Evolutionary conservation across 2,113 vertebrate genomes (phyloP).

Genomic region (Notechis scutatus): DNA sequence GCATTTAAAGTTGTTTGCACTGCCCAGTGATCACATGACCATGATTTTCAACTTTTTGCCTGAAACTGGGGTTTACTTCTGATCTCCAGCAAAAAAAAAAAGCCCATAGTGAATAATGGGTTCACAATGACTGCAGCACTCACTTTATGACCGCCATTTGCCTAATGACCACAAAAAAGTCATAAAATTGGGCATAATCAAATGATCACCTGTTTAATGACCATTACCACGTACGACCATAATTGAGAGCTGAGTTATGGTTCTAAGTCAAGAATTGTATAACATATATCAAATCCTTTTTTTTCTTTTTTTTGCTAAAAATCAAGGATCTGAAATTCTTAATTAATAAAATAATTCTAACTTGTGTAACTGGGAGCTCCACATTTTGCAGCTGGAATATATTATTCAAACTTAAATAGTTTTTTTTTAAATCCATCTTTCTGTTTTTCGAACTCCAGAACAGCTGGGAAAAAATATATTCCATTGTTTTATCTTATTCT

Average conservation of each 20-base stretch:
- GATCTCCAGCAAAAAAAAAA: not conserved
- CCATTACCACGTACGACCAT: not conserved
- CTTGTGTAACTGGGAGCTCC: not conserved
- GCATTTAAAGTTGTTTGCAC: not conserved
- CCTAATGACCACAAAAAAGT: not conserved
- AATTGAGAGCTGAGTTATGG: not conserved
- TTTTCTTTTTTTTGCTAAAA: not conserved
- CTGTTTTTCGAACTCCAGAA: not conserved
- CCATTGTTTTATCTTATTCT: not conserved
- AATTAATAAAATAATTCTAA: not conserved
- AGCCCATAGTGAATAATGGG: not conserved
- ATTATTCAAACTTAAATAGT: not conserved
- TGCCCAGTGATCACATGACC: not conserved
- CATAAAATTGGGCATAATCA: not conserved
- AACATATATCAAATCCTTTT: not conserved
- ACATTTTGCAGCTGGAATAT: not conserved
- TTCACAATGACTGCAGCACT: not conserved
- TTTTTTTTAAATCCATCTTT: not conserved
- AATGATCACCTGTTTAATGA: not conserved
- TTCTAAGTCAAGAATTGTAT: not conserved
- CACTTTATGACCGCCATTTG: not conserved
- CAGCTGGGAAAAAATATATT: not conserved
- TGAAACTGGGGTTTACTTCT: not conserved
- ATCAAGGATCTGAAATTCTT: not conserved
- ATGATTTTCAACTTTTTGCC: not conserved